A percentile compares a stretch with the other conserved stretches of the same genome.
phyloP scores from a whole-genome alignment of 2,113 vertebrate species.

The Bagarius yarrelli region DNA sequence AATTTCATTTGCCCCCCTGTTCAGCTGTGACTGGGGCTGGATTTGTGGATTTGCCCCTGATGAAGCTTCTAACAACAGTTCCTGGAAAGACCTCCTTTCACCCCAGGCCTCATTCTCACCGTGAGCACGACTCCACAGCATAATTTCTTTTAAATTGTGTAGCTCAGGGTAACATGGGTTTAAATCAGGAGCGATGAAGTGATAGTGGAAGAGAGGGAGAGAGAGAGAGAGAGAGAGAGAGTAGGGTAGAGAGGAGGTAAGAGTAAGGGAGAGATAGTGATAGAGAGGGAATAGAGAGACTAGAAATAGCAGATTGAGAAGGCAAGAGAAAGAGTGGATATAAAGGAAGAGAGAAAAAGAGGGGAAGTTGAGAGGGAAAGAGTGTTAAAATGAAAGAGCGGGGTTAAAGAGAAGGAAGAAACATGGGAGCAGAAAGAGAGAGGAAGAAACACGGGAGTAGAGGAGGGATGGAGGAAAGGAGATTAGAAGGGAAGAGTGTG shows the following conservation, averaged over 20 bases:
- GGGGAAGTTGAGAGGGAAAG: neutral
- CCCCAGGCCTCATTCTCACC: neutral
- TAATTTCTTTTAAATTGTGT: neutral
- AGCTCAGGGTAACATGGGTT: neutral
- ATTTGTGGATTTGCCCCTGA: neutral
- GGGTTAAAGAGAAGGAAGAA: neutral
- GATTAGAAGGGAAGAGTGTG: neutral
- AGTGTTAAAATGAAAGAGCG: neutral
- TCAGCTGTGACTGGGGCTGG: too few relatives aligned
- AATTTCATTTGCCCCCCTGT: too few relatives aligned
- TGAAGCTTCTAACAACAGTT: slow-evolving; percentile 3
- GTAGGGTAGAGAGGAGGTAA: neutral
- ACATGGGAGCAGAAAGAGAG: neutral
- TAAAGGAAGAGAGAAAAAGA: neutral
- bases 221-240: neutral
- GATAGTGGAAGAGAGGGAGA: neutral
- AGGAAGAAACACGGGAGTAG: too few relatives aligned
- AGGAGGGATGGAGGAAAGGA: too few relatives aligned
- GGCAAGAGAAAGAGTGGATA: neutral
- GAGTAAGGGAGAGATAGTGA: neutral
- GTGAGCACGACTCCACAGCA: neutral
- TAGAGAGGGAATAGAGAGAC: neutral
- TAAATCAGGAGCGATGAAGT: neutral
- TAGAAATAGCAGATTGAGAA: neutral
- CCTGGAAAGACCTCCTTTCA: slow-evolving; percentile 1